A percentile compares a stretch with the other conserved stretches of the same genome.
Evolutionary conservation across 2,797 vertebrate species (phyloP).

Genomic region (Macroramphosus scolopax): DNA sequence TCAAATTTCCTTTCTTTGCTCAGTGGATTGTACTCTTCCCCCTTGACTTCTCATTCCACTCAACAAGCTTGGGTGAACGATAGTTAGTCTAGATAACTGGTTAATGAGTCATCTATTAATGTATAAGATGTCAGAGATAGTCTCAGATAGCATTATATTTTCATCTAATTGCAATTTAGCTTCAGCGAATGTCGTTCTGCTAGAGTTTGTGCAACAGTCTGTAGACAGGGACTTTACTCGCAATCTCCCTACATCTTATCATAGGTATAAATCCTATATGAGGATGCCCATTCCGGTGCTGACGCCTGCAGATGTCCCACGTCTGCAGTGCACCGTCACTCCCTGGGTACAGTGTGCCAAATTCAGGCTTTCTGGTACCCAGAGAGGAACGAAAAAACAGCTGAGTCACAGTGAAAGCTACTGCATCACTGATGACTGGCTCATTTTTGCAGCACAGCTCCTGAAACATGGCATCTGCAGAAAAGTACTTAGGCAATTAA

Average conservation of each 20-base stretch:
- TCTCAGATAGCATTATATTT: too few relatives aligned
- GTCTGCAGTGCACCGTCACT: slow-evolving; percentile 64
- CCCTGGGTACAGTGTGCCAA: slow-evolving; percentile 42
- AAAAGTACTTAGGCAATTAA: too few relatives aligned
- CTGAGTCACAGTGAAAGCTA: slow-evolving; percentile 67
- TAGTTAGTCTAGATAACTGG: neutral
- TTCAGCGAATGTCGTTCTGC: too few relatives aligned
- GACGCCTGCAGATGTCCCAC: slow-evolving; percentile 44
- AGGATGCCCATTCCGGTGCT: slow-evolving; percentile 26
- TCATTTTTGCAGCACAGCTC: slow-evolving; percentile 2
- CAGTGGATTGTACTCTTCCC: slow-evolving; percentile 81
- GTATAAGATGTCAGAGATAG: too few relatives aligned
- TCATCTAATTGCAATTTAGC: neutral
- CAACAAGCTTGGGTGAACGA: slow-evolving; percentile 30
- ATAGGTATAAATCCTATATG: too few relatives aligned
- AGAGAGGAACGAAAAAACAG: slow-evolving; percentile 49
- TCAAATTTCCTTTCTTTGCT: slow-evolving; percentile 59
- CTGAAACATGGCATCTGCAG: neutral
- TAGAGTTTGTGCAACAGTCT: neutral
- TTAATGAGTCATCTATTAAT: neutral
- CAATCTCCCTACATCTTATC: too few relatives aligned
- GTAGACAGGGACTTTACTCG: too few relatives aligned
- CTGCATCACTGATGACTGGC: slow-evolving; percentile 47
- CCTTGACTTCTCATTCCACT: slow-evolving; percentile 46
- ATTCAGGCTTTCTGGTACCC: slow-evolving; percentile 21